A percentile compares a stretch with the other conserved stretches of the same genome.
phyloP scores from a whole-genome alignment of 23 tunicate species.

The Ciona savignyi region DNA sequence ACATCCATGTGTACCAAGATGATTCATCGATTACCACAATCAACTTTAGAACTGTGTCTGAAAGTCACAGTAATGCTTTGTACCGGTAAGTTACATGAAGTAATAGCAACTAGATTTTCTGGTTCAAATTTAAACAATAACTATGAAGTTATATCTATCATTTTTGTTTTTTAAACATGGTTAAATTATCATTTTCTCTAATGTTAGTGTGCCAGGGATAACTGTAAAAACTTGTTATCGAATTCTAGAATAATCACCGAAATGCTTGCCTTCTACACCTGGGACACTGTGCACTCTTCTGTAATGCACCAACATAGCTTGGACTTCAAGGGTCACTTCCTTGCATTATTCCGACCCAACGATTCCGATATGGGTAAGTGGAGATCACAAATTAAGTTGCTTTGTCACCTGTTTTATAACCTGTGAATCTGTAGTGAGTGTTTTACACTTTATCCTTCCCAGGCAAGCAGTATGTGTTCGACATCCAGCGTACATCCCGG shows the following conservation, averaged over 20 bases:
- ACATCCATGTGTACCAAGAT: constrained; percentile 49
- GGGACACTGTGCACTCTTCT: constrained; percentile 72
- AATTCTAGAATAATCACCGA: constrained; percentile 59
- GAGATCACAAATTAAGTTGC: no score
- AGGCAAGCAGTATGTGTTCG: constrained; percentile 70
- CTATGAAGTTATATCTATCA: no score
- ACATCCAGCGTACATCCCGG: constrained; percentile 65
- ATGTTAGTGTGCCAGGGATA: no score
- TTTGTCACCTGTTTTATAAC: no score
- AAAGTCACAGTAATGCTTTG: constrained; percentile 46
- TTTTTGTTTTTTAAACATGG: no score
- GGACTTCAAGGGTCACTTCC: constrained; percentile 74
- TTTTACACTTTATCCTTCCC: no score
- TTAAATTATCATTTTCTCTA: no score
- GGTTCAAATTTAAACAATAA: neutral
- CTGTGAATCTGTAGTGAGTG: no score
- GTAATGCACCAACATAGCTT: constrained; percentile 58
- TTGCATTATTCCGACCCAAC: constrained; percentile 72
- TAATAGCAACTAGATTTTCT: neutral
- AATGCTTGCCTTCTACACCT: constrained; percentile 77
- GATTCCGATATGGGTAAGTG: constrained; percentile 61
- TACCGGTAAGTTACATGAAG: constrained; percentile 31
- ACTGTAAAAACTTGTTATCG: no score
- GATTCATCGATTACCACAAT: constrained; percentile 44
- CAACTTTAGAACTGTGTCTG: constrained; percentile 31